Conservation (phyloP, 2,113 vertebrate species). For the Podocnemis expansa region DNA sequence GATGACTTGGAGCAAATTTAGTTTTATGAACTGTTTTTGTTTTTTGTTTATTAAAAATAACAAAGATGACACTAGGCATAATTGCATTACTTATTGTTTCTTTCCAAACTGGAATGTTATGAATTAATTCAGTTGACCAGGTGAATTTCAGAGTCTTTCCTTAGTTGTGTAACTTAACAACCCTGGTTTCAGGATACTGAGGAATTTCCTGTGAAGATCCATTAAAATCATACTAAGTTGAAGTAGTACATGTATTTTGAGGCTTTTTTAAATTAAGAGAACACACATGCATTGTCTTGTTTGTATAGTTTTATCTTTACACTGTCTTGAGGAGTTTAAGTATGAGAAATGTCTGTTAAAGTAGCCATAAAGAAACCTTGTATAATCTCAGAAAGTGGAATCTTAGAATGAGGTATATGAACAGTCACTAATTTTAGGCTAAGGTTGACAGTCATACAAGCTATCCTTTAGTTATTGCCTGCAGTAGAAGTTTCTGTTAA, state of each 20-base stretch:
- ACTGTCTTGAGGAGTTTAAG: not conserved
- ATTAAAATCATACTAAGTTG: not conserved
- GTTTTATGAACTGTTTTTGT: not conserved
- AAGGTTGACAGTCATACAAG: not conserved
- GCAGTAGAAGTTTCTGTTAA: constrained; percentile 50
- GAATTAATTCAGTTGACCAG: not conserved
- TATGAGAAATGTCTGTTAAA: not conserved
- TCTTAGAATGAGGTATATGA: not conserved
- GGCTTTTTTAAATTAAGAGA: not conserved
- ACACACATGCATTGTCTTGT: not conserved
- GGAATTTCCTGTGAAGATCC: not conserved
- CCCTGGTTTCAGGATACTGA: not conserved
- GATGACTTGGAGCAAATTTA: not conserved
- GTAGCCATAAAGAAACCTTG: not conserved
- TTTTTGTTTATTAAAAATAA: not conserved
- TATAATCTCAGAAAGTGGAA: not conserved
- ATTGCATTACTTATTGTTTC: not conserved
- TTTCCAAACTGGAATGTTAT: not conserved
- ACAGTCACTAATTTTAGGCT: not conserved
- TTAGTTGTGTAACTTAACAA: not conserved
- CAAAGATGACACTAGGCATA: not conserved
- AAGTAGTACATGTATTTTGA: not conserved
- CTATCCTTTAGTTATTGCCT: constrained; percentile 38
- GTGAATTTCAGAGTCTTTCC: not conserved
- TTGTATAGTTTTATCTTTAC: not conserved